These are phyloP conservation scores for Petrocephalus sullivani DNA, from an alignment of 2,797 vertebrate genomes.

Conservation along the genomic window DNA sequence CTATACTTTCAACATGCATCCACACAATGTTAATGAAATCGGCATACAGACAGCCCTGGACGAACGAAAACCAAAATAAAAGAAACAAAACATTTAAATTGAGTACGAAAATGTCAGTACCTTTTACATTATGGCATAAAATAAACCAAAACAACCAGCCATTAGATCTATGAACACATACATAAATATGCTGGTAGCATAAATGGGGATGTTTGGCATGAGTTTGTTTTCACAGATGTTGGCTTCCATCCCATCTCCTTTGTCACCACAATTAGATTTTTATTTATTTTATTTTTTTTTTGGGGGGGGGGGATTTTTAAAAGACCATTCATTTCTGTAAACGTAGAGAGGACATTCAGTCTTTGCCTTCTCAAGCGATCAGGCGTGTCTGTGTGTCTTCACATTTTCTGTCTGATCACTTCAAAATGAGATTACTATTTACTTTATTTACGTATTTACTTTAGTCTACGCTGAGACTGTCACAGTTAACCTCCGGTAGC, in stretches of 20 bases:
- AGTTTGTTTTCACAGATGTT: conserved; percentile 48
- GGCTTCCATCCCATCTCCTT: conserved; percentile 40
- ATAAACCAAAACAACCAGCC: conserved; percentile 13
- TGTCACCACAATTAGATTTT: conserved; percentile 23
- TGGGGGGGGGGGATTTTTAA: conserved; percentile 51
- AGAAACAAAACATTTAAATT: background rate
- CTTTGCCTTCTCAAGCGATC: conserved; percentile 41
- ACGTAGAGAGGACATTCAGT: conserved; percentile 57
- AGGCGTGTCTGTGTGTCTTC: conserved; percentile 27
- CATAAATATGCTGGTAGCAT: background rate
- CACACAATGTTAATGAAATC: background rate
- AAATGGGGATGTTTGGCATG: background rate
- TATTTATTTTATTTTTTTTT: conserved; percentile 9
- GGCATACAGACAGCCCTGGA: background rate
- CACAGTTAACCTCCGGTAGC: conserved; percentile 46
- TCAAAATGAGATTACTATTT: conserved; percentile 28
- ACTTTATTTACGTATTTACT: conserved; percentile 27
- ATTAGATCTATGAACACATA: conserved; percentile 19
- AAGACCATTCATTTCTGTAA: conserved; percentile 68
- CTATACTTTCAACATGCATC: background rate
- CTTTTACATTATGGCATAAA: conserved; percentile 6
- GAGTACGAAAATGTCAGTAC: background rate
- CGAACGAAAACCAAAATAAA: background rate
- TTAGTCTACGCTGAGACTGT: conserved; percentile 36
- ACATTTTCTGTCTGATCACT: conserved; percentile 36